A percentile compares a stretch with the other conserved stretches of the same genome.
These are phyloP conservation scores for Caracal caracal DNA, from an alignment of 2,113 vertebrate species.

Conservation along the genomic window DNA sequence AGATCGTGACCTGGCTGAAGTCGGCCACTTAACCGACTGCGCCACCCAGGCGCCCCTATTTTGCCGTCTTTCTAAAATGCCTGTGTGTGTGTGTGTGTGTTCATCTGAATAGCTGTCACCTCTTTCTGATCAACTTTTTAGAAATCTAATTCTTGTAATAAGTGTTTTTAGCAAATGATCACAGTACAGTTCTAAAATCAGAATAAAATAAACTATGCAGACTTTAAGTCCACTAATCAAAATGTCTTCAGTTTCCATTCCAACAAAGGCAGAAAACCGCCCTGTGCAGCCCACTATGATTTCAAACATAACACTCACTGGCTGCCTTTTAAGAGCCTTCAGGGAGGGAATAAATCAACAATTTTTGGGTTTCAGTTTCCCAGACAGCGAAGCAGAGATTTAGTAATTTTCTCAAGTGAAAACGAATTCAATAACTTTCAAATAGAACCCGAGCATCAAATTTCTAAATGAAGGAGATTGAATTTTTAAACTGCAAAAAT, in stretches of 20 bases:
- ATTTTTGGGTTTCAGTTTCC: constrained; percentile 58
- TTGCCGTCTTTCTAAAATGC: constrained; percentile 31
- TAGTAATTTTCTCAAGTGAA: constrained; percentile 66
- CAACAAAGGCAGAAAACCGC: constrained; percentile 48
- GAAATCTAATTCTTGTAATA: constrained; percentile 29
- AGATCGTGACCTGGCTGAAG: too few species aligned
- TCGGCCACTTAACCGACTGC: too few species aligned
- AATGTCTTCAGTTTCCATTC: constrained; percentile 62
- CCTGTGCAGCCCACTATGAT: not conserved
- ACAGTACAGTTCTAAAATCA: constrained; percentile 38
- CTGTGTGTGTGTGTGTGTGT: not conserved
- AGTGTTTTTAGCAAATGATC: constrained; percentile 37
- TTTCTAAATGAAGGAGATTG: constrained; percentile 48
- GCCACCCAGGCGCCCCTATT: too few species aligned
- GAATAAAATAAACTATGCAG: constrained; percentile 46
- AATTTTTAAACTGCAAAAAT: constrained; percentile 46
- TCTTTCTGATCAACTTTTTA: constrained; percentile 5
- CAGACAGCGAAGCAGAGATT: constrained; percentile 36
- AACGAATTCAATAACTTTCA: constrained; percentile 61
- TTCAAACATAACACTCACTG: constrained; percentile 22
- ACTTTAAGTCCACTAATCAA: constrained; percentile 65
- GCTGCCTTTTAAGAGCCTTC: constrained; percentile 48
- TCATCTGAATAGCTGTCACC: not conserved
- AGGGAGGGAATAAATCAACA: constrained; percentile 43
- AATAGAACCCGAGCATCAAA: constrained; percentile 53